Percentiles rank a stretch among this genome's conserved stretches.
Conservation (phyloP, 2,888 invertebrate species). For the Tetranychus piercei region DNA sequence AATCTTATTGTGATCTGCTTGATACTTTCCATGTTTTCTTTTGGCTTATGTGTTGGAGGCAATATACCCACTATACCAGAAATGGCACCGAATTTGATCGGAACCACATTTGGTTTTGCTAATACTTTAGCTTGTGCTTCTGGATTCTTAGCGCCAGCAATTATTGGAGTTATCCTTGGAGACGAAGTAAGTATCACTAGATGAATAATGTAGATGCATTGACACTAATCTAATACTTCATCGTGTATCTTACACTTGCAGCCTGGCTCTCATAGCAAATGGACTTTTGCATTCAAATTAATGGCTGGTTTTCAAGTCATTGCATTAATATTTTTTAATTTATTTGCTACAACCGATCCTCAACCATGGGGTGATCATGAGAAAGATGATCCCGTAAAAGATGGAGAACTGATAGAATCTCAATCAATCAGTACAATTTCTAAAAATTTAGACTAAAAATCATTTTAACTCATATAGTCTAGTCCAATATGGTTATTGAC, state of each 20-base stretch:
- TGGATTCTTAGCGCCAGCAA: constrained; percentile 18
- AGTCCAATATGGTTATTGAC: too few species aligned
- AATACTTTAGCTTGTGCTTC: constrained; percentile 10
- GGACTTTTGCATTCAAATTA: constrained; percentile 16
- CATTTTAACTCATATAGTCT: too few species aligned
- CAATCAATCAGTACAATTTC: too few species aligned
- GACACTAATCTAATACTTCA: background rate
- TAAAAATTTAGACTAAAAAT: too few species aligned
- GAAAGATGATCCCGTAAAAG: background rate
- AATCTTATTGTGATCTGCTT: constrained; percentile 6
- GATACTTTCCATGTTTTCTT: constrained; percentile 10
- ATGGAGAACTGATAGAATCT: too few species aligned
- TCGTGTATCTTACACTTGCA: background rate
- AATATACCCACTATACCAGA: constrained; percentile 17
- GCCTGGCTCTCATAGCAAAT: background rate
- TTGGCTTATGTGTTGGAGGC: constrained; percentile 17
- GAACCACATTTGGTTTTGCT: constrained; percentile 16
- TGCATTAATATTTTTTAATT: constrained; percentile 11
- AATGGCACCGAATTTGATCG: constrained; percentile 17
- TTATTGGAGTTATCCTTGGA: constrained; percentile 17
- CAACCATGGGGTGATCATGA: constrained; percentile 15
- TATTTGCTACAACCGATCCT: constrained; percentile 14
- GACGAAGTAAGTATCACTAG: background rate
- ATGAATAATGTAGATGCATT: background rate
- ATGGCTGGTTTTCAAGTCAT: constrained; percentile 10